Conservation (phyloP, 2,888 invertebrate genomes). For the Nysson spinosus region DNA sequence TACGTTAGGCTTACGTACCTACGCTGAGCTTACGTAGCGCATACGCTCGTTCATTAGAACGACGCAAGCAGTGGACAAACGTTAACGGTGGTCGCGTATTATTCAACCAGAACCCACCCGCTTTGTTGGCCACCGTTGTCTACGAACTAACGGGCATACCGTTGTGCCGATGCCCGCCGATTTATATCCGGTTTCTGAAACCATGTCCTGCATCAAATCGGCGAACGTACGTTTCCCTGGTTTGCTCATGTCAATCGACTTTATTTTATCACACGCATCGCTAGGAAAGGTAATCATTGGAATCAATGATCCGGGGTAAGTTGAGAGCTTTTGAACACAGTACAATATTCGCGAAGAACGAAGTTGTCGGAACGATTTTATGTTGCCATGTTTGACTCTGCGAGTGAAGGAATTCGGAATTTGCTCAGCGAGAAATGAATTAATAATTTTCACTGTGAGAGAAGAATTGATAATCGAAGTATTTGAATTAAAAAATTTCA, state of each 20-base stretch:
- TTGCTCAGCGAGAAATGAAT: no score
- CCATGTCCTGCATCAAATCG: conserved; percentile 5
- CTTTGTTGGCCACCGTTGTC: conserved; percentile 38
- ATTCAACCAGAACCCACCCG: conserved; percentile 54
- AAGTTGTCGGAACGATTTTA: no score
- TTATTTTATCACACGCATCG: neutral
- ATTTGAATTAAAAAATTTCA: no score
- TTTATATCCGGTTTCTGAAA: conserved; percentile 37
- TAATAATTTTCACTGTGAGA: no score
- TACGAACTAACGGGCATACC: conserved; percentile 22
- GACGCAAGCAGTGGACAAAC: conserved; percentile 48
- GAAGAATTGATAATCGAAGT: no score
- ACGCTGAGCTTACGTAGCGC: conserved; percentile 23
- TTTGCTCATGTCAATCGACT: conserved; percentile 18
- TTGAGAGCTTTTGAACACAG: no score
- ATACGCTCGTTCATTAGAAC: conserved; percentile 61
- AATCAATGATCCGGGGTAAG: no score
- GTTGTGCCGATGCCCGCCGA: conserved; percentile 19
- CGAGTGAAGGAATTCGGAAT: no score
- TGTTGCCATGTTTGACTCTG: no score
- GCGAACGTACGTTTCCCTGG: neutral
- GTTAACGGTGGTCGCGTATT: conserved; percentile 49
- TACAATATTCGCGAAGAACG: no score
- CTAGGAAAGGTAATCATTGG: no score
- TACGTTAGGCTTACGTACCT: conserved; percentile 49